Evolutionary conservation across 1,140 invertebrate species (phyloP).

Genomic region (Colletes gigas): DNA sequence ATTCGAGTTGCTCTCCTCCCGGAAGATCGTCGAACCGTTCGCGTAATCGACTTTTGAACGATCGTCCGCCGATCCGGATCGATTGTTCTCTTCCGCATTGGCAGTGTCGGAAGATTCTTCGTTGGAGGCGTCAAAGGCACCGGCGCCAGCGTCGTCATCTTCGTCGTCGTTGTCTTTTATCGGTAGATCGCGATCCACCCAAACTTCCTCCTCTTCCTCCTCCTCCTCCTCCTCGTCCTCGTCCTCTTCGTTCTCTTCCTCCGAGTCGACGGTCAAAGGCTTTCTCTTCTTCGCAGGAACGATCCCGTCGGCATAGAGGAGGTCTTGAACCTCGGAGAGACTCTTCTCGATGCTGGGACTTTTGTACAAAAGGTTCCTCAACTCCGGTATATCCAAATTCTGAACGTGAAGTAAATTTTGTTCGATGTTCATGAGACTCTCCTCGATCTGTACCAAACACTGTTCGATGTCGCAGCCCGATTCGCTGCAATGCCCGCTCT

Average conservation of each 20-base stretch:
- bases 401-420: conserved; percentile 72
- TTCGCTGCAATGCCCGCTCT: conserved; percentile 1
- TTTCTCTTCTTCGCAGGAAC: conserved; percentile 42
- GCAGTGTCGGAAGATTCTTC: conserved; percentile 41
- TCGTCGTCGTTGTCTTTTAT: conserved; percentile 55
- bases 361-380: conserved; percentile 70
- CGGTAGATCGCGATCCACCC: conserved; percentile 36
- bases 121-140: conserved; percentile 25
- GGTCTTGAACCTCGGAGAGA: conserved; percentile 65
- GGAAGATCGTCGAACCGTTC: conserved; percentile 25
- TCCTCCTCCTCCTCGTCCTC: conserved; percentile 40
- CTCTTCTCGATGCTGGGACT: conserved; percentile 69
- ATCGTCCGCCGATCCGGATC: conserved; percentile 44
- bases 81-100: conserved; percentile 36
- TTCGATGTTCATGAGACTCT: conserved; percentile 73
- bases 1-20: conserved; percentile 20
- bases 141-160: conserved; percentile 43
- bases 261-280: conserved; percentile 35
- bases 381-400: conserved; percentile 70
- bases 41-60: conserved; percentile 16
- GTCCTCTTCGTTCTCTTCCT: conserved; percentile 41
- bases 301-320: conserved; percentile 61
- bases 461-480: conserved; percentile 71
- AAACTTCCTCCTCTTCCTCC: conserved; percentile 48
- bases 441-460: conserved; percentile 73